phyloP scores from a whole-genome alignment of 2,113 vertebrate species.

The Perca schrenkii region DNA sequence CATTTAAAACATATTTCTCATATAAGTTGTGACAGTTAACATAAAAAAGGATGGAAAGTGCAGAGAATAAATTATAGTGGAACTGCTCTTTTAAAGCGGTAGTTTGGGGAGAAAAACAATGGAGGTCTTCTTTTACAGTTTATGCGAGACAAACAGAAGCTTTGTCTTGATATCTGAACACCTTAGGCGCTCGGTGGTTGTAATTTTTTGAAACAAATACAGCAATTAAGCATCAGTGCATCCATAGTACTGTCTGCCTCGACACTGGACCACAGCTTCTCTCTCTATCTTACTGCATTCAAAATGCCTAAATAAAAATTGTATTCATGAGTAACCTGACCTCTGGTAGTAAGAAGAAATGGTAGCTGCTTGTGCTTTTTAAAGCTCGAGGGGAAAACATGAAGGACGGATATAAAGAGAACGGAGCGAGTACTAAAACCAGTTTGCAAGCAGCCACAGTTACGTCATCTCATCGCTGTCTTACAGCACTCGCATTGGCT shows the following conservation, averaged over 20 bases:
- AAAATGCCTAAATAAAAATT: background rate
- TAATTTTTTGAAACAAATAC: background rate
- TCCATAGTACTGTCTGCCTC: slow-evolving; percentile 11
- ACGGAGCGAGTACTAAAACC: background rate
- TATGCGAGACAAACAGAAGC: background rate
- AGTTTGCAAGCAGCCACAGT: background rate
- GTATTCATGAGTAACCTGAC: background rate
- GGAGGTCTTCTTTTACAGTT: background rate
- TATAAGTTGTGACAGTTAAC: background rate
- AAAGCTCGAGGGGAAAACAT: background rate
- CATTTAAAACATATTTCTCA: background rate
- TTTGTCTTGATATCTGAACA: background rate
- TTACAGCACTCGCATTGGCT: slow-evolving; percentile 3
- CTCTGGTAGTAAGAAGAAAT: slow-evolving; percentile 2
- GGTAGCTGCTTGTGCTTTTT: slow-evolving; percentile 23
- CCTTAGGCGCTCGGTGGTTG: background rate
- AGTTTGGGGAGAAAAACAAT: background rate
- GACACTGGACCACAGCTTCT: background rate
- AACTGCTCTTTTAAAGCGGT: background rate
- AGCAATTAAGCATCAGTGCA: slow-evolving; percentile 29
- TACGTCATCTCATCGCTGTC: background rate
- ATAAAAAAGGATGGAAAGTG: background rate
- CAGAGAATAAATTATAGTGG: background rate
- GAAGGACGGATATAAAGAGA: background rate
- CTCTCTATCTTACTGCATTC: background rate